Evolutionary conservation across 2,113 vertebrate species (phyloP).

Genomic region (Mesembrinibis cayennensis): DNA sequence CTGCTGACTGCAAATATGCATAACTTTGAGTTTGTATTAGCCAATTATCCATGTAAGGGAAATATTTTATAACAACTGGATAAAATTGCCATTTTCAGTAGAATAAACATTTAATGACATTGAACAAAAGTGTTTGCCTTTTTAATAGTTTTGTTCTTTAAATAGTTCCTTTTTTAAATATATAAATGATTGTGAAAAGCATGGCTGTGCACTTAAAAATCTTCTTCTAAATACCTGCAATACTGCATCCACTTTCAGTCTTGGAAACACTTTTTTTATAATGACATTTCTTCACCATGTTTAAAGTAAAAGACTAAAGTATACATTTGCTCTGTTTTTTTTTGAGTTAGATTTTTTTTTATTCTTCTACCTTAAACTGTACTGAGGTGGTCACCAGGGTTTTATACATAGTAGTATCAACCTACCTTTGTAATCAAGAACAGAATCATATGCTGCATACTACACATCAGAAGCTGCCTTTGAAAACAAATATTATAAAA

Average conservation of each 20-base stretch:
- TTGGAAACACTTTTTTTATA: neutral
- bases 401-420: neutral
- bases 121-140: neutral
- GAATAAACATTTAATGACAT: conserved; percentile 23
- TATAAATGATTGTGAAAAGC: neutral
- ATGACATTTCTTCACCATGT: neutral
- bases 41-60: conserved; percentile 39
- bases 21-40: conserved; percentile 19
- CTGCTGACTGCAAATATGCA: conserved; percentile 36
- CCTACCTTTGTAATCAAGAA: neutral
- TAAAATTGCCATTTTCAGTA: neutral
- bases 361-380: neutral
- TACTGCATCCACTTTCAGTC: neutral
- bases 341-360: neutral
- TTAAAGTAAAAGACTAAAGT: neutral
- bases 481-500: neutral
- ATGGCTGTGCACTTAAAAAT: neutral
- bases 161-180: neutral
- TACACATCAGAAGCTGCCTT: neutral
- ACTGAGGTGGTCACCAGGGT: neutral
- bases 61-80: conserved; percentile 29
- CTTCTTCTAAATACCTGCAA: neutral
- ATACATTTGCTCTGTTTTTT: neutral
- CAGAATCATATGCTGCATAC: neutral
- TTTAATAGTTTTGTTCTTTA: neutral